These are phyloP conservation scores for Ypsolopha sequella DNA, from an alignment of 2,888 invertebrate species.

Conservation along the genomic window DNA sequence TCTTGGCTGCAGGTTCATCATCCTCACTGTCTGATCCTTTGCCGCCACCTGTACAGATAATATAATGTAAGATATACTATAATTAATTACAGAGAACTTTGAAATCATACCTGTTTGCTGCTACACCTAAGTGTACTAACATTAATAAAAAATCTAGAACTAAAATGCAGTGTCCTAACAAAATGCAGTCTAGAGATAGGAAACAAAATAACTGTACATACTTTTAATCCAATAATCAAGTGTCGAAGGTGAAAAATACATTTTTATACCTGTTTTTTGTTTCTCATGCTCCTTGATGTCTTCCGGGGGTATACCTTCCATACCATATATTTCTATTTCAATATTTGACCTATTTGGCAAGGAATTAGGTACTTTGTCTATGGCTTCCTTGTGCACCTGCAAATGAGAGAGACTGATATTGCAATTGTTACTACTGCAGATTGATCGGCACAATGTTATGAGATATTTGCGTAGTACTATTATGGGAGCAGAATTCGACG, in stretches of 20 bases:
- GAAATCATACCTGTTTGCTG: not conserved
- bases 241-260: constrained; percentile 24
- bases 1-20: constrained; percentile 85
- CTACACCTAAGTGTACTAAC: not conserved
- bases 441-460: constrained; percentile 6
- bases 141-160: not conserved
- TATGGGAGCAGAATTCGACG: constrained; percentile 34
- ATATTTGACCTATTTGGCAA: constrained; percentile 97
- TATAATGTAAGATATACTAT: not conserved
- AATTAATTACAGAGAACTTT: not conserved
- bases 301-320: constrained; percentile 99
- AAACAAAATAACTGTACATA: constrained; percentile 44
- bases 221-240: constrained; percentile 23
- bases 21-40: constrained; percentile 87
- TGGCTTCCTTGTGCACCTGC: constrained; percentile 98
- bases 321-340: constrained; percentile 99
- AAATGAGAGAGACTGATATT: constrained; percentile 15
- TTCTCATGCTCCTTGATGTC: constrained; percentile 95
- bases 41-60: constrained; percentile 63
- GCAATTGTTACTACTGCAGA: constrained; percentile 1
- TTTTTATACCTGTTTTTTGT: constrained; percentile 77
- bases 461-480: constrained; percentile 35
- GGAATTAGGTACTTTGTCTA: constrained; percentile 99
- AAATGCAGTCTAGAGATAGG: constrained; percentile 9
- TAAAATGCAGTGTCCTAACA: not conserved